A percentile compares a stretch with the other conserved stretches of the same genome.
Conservation (phyloP, 2,888 invertebrate genomes). For the Cryptocephalus moraei region DNA sequence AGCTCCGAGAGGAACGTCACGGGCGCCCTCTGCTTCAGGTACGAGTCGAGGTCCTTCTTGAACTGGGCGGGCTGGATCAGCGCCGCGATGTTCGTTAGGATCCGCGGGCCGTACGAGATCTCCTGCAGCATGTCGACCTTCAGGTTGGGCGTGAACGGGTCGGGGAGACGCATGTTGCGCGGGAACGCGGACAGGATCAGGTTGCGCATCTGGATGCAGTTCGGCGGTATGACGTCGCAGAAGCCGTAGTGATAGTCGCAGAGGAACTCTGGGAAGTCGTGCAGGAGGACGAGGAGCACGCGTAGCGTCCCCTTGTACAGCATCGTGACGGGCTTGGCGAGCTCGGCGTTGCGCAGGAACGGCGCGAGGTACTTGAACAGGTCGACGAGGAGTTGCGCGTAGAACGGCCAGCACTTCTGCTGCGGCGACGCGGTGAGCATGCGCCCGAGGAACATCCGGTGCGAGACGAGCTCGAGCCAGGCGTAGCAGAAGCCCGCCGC, state of each 20-base stretch:
- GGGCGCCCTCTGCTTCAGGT: slow-evolving; percentile 86
- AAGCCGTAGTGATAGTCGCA: slow-evolving; percentile 99
- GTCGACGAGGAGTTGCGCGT: slow-evolving; percentile 90
- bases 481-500: slow-evolving; percentile 97
- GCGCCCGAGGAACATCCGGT: slow-evolving; percentile 89
- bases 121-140: slow-evolving; percentile 88
- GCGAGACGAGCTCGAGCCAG: slow-evolving; percentile 96
- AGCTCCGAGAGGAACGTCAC: slow-evolving; percentile 93
- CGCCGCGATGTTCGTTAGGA: slow-evolving; percentile 76
- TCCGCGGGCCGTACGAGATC: slow-evolving; percentile 79
- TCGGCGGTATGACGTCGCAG: slow-evolving; percentile 98
- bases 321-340: slow-evolving; percentile 86
- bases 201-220: slow-evolving; percentile 98
- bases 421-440: slow-evolving; percentile 85
- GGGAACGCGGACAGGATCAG: slow-evolving; percentile 97
- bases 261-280: slow-evolving; percentile 98
- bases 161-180: slow-evolving; percentile 93
- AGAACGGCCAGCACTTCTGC: slow-evolving; percentile 96
- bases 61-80: slow-evolving; percentile 82
- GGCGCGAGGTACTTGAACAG: slow-evolving; percentile 92
- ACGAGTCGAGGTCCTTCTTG: slow-evolving; percentile 94
- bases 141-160: slow-evolving; percentile 96
- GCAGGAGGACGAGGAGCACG: slow-evolving; percentile 87
- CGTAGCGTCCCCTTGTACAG: slow-evolving; percentile 88
- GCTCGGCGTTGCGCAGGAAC: slow-evolving; percentile 91